These are phyloP conservation scores for Pempheris klunzingeri DNA, from an alignment of 2,797 vertebrate genomes.

Conservation along the genomic window DNA sequence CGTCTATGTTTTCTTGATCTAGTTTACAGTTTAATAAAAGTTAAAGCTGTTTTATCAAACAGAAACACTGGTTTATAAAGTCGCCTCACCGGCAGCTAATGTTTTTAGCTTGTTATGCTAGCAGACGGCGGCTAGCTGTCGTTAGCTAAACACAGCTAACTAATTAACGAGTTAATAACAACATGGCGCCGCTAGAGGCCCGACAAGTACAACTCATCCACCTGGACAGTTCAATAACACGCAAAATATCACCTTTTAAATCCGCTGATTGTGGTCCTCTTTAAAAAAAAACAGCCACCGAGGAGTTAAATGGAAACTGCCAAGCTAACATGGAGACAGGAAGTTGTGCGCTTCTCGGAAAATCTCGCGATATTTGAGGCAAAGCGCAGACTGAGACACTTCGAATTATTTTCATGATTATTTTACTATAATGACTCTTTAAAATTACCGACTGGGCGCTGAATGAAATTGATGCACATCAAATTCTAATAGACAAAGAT, in stretches of 20 bases:
- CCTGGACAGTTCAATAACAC: neutral
- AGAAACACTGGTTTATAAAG: neutral
- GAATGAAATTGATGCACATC: no score
- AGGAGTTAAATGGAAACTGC: fast-evolving
- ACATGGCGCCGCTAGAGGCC: neutral
- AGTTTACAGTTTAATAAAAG: neutral
- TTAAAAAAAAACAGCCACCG: neutral
- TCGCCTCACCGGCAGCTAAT: neutral
- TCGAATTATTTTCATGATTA: no score
- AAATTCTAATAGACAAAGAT: no score
- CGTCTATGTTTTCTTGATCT: neutral
- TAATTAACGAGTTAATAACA: fast-evolving
- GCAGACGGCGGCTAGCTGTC: neutral
- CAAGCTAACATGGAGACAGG: neutral
- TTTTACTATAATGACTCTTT: neutral
- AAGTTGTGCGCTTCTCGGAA: neutral
- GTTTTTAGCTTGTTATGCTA: conserved; percentile 46
- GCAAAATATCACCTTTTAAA: neutral
- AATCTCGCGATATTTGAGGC: conserved; percentile 42
- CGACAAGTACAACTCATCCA: no score
- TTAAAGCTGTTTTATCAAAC: neutral
- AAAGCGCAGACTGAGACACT: fast-evolving
- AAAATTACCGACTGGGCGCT: no score
- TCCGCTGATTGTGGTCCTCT: neutral
- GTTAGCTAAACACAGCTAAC: neutral